A percentile compares a stretch with the other conserved stretches of the same genome.
These are phyloP conservation scores for Zygaena filipendulae DNA, from an alignment of 2,888 invertebrate genomes.

Conservation along the genomic window DNA sequence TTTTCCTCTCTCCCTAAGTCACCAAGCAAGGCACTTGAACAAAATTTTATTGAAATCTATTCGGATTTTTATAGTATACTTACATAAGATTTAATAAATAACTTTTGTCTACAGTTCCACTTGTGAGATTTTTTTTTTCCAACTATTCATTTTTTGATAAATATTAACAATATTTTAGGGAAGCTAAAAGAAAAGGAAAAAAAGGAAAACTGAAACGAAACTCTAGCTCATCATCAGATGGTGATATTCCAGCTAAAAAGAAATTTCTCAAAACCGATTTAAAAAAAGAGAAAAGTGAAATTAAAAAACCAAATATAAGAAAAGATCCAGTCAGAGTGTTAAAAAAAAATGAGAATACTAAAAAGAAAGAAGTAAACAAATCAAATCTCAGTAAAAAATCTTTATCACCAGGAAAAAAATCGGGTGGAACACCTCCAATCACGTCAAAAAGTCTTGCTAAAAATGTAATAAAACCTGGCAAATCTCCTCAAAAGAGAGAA, in stretches of 20 bases:
- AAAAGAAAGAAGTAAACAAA: slow-evolving; percentile 46
- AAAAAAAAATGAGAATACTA: slow-evolving; percentile 44
- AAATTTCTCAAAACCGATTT: slow-evolving; percentile 57
- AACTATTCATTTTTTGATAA: slow-evolving; percentile 6
- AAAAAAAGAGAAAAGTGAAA: slow-evolving; percentile 51
- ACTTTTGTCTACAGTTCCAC: too few relatives aligned
- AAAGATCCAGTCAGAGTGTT: slow-evolving; percentile 51
- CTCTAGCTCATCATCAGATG: slow-evolving; percentile 74
- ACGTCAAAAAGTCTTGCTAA: slow-evolving; percentile 50
- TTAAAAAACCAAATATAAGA: slow-evolving; percentile 49
- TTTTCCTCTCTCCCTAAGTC: too few relatives aligned
- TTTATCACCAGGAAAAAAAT: slow-evolving; percentile 59
- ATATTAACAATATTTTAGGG: slow-evolving; percentile 37
- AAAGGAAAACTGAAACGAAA: slow-evolving; percentile 68
- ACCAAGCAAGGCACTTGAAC: too few relatives aligned
- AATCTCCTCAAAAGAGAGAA: slow-evolving; percentile 53
- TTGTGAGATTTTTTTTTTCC: slow-evolving; percentile 2
- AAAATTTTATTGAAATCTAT: too few relatives aligned
- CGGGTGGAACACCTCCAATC: slow-evolving; percentile 61
- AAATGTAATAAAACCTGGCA: slow-evolving; percentile 44
- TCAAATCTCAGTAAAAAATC: slow-evolving; percentile 52
- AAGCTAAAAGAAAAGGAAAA: slow-evolving; percentile 58
- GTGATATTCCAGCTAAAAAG: slow-evolving; percentile 64
- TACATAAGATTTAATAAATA: too few relatives aligned
- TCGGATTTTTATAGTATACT: too few relatives aligned